A percentile compares a stretch with the other conserved stretches of the same genome.
Conservation (phyloP, 2,797 vertebrate genomes). For the Sebastes hubbsi region DNA sequence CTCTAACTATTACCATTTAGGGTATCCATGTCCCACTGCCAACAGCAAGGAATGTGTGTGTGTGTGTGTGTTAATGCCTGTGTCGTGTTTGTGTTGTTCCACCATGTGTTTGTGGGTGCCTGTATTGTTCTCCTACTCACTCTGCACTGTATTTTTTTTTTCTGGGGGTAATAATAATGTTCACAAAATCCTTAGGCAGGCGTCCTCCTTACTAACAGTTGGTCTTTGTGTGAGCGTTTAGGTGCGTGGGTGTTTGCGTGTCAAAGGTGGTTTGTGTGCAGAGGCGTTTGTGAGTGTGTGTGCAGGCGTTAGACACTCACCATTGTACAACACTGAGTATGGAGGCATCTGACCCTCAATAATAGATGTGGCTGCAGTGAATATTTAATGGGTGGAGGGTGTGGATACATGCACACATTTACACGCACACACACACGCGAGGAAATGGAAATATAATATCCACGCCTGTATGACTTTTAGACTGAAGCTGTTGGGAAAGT, state of each 20-base stretch:
- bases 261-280: conserved; percentile 69
- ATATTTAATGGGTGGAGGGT: conserved; percentile 78
- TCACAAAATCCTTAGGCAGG: conserved; percentile 37
- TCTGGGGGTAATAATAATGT: conserved; percentile 51
- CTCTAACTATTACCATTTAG: conserved; percentile 77
- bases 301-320: conserved; percentile 60
- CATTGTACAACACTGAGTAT: conserved; percentile 72
- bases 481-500: conserved; percentile 50
- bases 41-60: conserved; percentile 69
- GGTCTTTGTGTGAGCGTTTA: conserved; percentile 63
- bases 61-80: not conserved
- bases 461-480: conserved; percentile 58
- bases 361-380: conserved; percentile 80
- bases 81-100: conserved; percentile 20
- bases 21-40: conserved; percentile 76
- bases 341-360: conserved; percentile 79
- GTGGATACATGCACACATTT: conserved; percentile 38
- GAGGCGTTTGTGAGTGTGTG: conserved; percentile 70
- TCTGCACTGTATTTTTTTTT: not conserved
- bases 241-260: conserved; percentile 71
- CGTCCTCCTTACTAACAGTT: conserved; percentile 61
- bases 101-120: conserved; percentile 20
- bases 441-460: conserved; percentile 71
- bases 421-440: conserved; percentile 21
- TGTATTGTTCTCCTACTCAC: conserved; percentile 45